phyloP scores from a whole-genome alignment of 2,113 vertebrate genomes.

The Gobius niger region DNA sequence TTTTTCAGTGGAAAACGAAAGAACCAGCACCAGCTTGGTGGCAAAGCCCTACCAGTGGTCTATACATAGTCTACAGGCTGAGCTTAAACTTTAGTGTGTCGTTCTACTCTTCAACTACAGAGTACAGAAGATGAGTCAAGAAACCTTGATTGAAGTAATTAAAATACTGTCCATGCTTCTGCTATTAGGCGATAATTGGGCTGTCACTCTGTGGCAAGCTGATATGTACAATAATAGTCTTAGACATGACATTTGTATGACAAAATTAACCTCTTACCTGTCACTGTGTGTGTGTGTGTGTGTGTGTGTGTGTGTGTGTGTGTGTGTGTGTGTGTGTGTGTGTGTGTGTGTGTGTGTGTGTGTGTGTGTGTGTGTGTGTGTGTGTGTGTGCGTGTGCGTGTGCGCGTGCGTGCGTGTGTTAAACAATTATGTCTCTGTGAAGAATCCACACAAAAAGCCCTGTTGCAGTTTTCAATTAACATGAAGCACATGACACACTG shows the following conservation, averaged over 20 bases:
- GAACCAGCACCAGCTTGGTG: too few relatives aligned
- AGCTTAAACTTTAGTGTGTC: too few relatives aligned
- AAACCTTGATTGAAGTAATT: slow-evolving; percentile 17
- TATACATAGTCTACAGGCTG: too few relatives aligned
- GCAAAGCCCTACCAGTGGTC: too few relatives aligned
- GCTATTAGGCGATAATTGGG: slow-evolving; percentile 32
- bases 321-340: slow-evolving; percentile 27
- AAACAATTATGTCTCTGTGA: slow-evolving; percentile 43
- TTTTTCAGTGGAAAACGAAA: too few relatives aligned
- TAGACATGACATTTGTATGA: slow-evolving; percentile 37
- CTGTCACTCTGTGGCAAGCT: slow-evolving; percentile 10
- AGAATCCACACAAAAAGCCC: slow-evolving; percentile 37
- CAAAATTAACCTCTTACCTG: slow-evolving; percentile 52
- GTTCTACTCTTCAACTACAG: too few relatives aligned
- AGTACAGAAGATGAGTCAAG: too few relatives aligned
- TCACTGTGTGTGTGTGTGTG: slow-evolving; percentile 24
- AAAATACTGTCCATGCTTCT: slow-evolving; percentile 27
- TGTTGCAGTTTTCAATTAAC: slow-evolving; percentile 51
- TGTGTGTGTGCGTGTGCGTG: too few relatives aligned
- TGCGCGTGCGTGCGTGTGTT: background rate
- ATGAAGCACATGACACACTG: slow-evolving; percentile 25
- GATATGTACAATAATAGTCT: slow-evolving; percentile 21
- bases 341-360: slow-evolving; percentile 27
- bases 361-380: slow-evolving; percentile 27
- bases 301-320: slow-evolving; percentile 22